Evolutionary conservation across 1,140 invertebrate species (phyloP), one percentile per base, ranked within the genome.

Genomic region (Callitettix versicolor): DNA sequence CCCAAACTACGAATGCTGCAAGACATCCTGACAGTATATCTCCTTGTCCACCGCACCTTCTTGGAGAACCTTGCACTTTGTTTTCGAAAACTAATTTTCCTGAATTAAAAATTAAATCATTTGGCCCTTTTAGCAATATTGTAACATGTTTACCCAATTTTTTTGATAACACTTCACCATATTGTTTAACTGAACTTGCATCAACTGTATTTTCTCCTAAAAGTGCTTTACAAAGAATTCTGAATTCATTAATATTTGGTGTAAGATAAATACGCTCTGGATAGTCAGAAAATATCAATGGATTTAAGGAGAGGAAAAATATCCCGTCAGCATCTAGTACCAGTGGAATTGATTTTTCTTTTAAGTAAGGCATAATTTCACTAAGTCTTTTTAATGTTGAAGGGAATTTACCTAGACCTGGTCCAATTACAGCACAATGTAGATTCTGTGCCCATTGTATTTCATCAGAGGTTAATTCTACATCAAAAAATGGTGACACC

Each of bases 281-380:
- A 69, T 95, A 95, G 58, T 85, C 79, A 60, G 76, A 77, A 3
- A 98, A 74, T 1, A 94, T 59, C 3, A 85, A 77, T 20, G 84
- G 81, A 62, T 88, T 79, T 64, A 90, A 73, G 41, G 81, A 82
- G 14, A 98, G 69, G 44, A 95, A 73, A 67, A 82, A 92, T 1
- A 98, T 66, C 14, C 91, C 95, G 78, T 99, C 95, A n/a, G 95
- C 95, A 77, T 99, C 95, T 57, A 98, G 84, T 0, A 99, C 76
- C 22, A 98, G 63, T 30, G 94, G 93, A 36, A 49, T 49, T 30
- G 18, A 20, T 20, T 17, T 34, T 54, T 44, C 5, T 21, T 53
- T 22, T 26, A 55, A 50, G 14, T 36, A 7, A n/a, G 57, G 49
- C 14, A 61, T 56, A 54, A 60, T 72, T 60, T 57, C 11, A 36